Conservation (phyloP, 1,140 invertebrate species). For the Caenorhabditis brenneri region DNA sequence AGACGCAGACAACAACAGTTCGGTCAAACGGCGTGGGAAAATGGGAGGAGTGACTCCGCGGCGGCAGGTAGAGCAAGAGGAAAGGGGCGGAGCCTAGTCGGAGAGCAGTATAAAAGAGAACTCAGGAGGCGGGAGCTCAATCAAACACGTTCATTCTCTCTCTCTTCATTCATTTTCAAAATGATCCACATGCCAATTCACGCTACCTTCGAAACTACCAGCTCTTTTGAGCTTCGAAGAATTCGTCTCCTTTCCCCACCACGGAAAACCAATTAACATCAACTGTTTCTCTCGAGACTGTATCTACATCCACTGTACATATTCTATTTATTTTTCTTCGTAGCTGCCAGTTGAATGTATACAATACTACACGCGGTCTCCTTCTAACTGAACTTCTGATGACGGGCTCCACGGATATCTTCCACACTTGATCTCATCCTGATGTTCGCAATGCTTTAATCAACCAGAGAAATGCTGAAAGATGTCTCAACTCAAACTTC, state of each 20-base stretch:
- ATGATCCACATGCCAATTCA: slow-evolving; percentile 8
- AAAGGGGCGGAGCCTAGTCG: not conserved
- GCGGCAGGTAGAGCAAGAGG: not conserved
- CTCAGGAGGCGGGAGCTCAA: not conserved
- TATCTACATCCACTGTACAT: slow-evolving; percentile 11
- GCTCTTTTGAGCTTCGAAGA: slow-evolving; percentile 1
- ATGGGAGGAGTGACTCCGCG: slow-evolving; percentile 25
- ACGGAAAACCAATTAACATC: not conserved
- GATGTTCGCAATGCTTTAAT: not conserved
- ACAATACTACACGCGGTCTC: not conserved
- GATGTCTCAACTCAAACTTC: not conserved
- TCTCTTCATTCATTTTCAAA: not conserved
- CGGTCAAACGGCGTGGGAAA: slow-evolving; percentile 19
- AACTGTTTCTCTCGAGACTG: not conserved
- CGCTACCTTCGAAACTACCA: slow-evolving; percentile 3
- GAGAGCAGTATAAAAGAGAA: slow-evolving; percentile 17
- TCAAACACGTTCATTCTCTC: slow-evolving; percentile 2
- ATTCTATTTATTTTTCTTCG: slow-evolving; percentile 9
- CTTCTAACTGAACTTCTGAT: not conserved
- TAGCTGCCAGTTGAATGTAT: not conserved
- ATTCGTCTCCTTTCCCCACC: not conserved
- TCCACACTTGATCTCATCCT: not conserved
- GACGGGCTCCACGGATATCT: not conserved
- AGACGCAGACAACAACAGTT: slow-evolving; percentile 5
- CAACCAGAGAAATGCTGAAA: not conserved